Evolutionary conservation across 37 sponge, comb jelly and placozoan genomes (phyloP).

Genomic region (Ianthella basta): DNA sequence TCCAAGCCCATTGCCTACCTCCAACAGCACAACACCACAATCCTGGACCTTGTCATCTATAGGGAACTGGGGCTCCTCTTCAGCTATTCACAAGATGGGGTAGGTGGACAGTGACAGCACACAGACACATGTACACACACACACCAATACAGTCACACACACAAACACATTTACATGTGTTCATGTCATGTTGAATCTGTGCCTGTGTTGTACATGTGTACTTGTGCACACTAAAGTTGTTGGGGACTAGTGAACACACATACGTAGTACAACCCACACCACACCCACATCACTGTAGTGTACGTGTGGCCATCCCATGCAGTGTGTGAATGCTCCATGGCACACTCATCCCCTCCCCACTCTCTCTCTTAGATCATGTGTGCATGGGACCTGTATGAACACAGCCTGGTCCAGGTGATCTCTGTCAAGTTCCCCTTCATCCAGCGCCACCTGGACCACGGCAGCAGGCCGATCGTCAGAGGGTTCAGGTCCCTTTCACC

Average conservation of each 20-base stretch:
- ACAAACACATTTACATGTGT: too few species aligned
- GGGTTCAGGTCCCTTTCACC: slow-evolving; percentile 31
- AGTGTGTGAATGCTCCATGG: too few species aligned
- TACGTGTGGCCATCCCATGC: too few species aligned
- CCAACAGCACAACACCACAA: slow-evolving; percentile 66
- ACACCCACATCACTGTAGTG: too few species aligned
- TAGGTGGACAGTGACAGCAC: slow-evolving; percentile 21
- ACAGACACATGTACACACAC: too few species aligned
- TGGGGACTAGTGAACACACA: too few species aligned
- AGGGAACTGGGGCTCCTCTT: slow-evolving; percentile 60
- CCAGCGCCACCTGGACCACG: slow-evolving; percentile 84
- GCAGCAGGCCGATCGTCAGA: slow-evolving; percentile 44
- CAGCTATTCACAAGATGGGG: slow-evolving; percentile 83
- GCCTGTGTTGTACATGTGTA: too few species aligned
- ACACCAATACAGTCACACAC: too few species aligned
- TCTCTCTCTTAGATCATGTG: slow-evolving; percentile 54
- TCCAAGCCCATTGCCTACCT: slow-evolving; percentile 79
- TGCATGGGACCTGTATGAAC: slow-evolving; percentile 86
- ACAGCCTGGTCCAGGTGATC: slow-evolving; percentile 77
- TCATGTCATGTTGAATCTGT: too few species aligned
- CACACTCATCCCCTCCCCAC: too few species aligned
- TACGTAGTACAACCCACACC: too few species aligned
- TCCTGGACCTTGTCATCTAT: slow-evolving; percentile 79
- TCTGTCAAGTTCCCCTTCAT: slow-evolving; percentile 86
- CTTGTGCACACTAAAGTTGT: not conserved